Conservation (phyloP, 2,797 vertebrate species). For the Molossus alvarezi region DNA sequence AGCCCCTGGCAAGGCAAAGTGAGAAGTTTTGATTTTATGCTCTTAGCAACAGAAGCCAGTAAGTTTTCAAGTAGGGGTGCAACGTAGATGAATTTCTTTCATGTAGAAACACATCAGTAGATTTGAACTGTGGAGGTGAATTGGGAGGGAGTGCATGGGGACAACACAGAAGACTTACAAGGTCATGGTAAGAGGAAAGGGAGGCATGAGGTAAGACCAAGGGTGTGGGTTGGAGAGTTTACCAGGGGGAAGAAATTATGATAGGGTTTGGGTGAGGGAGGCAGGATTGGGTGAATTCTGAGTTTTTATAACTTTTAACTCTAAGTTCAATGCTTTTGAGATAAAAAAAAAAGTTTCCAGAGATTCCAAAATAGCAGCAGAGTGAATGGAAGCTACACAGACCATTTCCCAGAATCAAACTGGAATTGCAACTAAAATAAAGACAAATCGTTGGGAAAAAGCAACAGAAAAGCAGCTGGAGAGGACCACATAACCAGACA, state of each 20-base stretch:
- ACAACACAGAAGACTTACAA: neutral
- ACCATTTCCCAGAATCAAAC: no score
- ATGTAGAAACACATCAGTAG: neutral
- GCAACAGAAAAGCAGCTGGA: no score
- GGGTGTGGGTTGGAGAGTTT: neutral
- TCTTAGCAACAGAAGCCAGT: neutral
- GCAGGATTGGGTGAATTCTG: neutral
- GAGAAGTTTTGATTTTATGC: neutral
- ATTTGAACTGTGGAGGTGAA: neutral
- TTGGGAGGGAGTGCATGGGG: fast-evolving
- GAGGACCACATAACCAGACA: no score
- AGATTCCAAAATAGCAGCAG: no score
- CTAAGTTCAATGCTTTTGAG: slow-evolving; percentile 1
- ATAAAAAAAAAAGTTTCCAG: neutral
- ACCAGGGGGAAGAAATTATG: neutral
- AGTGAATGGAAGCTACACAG: no score
- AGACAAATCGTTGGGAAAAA: no score
- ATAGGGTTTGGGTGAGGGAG: neutral
- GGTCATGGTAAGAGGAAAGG: neutral
- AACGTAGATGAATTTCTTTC: neutral
- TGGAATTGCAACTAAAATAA: no score
- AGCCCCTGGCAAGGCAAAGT: neutral
- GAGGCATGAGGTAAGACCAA: neutral
- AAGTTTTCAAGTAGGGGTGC: neutral
- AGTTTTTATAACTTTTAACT: slow-evolving; percentile 58